Base-by-base conservation (phyloP, 2,888 invertebrate genomes). In the Folsomia manolachei region DNA sequence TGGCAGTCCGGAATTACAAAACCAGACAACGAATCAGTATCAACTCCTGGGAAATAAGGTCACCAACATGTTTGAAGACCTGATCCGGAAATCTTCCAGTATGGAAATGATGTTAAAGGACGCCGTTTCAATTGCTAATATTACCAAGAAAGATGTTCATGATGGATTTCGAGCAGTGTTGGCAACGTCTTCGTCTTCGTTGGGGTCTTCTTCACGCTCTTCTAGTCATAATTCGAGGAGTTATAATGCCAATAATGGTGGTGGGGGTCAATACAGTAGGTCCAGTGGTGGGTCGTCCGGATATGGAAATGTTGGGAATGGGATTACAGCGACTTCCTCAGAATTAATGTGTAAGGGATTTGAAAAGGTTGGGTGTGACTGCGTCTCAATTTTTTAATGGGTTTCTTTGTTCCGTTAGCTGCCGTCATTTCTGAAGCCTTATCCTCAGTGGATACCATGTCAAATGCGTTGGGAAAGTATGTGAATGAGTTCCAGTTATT, bases 31-130 rank as follows among this genome's bases (percentile, higher is more conserved):
- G 24, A 53, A 25, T 19, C 69, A 69, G 25, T 65, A 64, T n/a
- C 24, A 63, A 14, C 56, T 78, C 1, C 66, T 78, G 53, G 61
- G 66, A 1, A 70, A 71, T 19, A 79, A 79, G 70, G 87, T 88
- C 53, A 87, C 87, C 80, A 89, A 89, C 75, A 88, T 89, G 81
- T 88, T 88, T 81, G 86, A 87, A 53, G 89, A 89, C 80, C 85
- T 89, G 69, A 88, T 88, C 87, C 87, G 87, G 69, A 85, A 87
- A 14, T 85, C 87, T 0, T 82, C 86, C 67, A 82, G 78, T 2
- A 70, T 83, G 18, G 83, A 83, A 75, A 83, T 84, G 0, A 82
- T 86, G 75, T 84, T 88, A 81, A 84, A 87, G 68, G 87, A 87
- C 82, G 85, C 87, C 0, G 83, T 86, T 73, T 84, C 85, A 0